Conservation (phyloP, 2,797 vertebrate genomes). For the Thunnus albacares region DNA sequence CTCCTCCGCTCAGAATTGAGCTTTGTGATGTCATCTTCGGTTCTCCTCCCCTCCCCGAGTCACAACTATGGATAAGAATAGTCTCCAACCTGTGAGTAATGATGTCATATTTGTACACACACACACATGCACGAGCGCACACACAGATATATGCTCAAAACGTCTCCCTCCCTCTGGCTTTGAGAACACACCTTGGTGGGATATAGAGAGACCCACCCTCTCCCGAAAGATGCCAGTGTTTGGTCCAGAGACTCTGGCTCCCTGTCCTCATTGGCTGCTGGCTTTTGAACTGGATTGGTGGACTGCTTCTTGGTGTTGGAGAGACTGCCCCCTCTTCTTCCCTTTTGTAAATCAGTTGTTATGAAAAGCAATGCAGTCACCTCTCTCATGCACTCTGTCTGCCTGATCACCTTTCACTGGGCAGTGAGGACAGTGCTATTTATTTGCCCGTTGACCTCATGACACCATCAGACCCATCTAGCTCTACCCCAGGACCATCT, state of each 20-base stretch:
- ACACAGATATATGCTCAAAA: slow-evolving; percentile 76
- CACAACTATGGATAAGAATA: slow-evolving; percentile 86
- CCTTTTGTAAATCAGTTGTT: slow-evolving; percentile 84
- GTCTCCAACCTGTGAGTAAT: slow-evolving; percentile 89
- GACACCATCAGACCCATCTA: slow-evolving; percentile 81
- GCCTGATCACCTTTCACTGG: slow-evolving; percentile 76
- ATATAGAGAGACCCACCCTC: slow-evolving; percentile 64
- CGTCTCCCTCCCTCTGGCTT: slow-evolving; percentile 87
- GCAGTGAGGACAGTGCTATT: slow-evolving; percentile 78
- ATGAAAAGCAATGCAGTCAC: slow-evolving; percentile 84
- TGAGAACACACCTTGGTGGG: slow-evolving; percentile 74
- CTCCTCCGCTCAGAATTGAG: slow-evolving; percentile 87
- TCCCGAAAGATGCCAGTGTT: slow-evolving; percentile 71
- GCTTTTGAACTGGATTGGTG: slow-evolving; percentile 77
- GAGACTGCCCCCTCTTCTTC: slow-evolving; percentile 75
- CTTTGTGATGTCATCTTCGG: slow-evolving; percentile 89
- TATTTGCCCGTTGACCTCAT: slow-evolving; percentile 81
- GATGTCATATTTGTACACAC: slow-evolving; percentile 89
- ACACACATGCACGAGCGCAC: slow-evolving; percentile 54
- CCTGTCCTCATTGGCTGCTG: slow-evolving; percentile 70
- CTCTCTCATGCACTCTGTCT: slow-evolving; percentile 72
- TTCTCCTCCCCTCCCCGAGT: slow-evolving; percentile 86
- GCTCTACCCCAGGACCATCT: slow-evolving; percentile 81
- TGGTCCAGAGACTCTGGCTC: slow-evolving; percentile 70
- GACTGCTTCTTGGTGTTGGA: slow-evolving; percentile 75